Base-by-base conservation (phyloP, 2,797 vertebrate species). In the Carduelis carduelis region DNA sequence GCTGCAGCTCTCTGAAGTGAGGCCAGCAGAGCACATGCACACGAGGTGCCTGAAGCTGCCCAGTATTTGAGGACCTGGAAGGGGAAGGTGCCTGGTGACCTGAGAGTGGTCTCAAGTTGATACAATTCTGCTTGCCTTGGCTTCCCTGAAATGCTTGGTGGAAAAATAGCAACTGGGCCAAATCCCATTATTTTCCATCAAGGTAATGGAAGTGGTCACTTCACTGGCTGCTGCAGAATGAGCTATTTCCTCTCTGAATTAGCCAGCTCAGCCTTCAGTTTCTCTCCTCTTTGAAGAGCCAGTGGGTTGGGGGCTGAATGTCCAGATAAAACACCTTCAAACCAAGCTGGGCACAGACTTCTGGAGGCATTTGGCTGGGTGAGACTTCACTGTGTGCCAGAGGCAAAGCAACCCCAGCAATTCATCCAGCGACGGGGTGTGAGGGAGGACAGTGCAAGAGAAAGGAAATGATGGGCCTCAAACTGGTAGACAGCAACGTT, bases 301-400 rank as follows among this genome's bases (percentile, higher is more conserved):
- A 64, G 34, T 47, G 81, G 44, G 27, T 5, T 39, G 52, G 60
- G 75, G 64, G 60, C 44, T 89, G 72, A 60, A 74, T 71, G 60
- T 93, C 81, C 89, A 80, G 71, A 87, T 80, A 85, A 94, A 95
- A 84, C 56, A 89, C 65, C 77, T 93, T 72, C 74, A 52, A 18
- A 84, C 63, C 50, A 63, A 92, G 35, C 74, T 76, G 77, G 70
- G 59, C 2, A 2, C 84, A 34, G 78, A 63, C 16, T 84, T 84
- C 57, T 88, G 70, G 43, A 68, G 59, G 24, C 4, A 8, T 90
- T 79, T 94, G 87, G 35, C 63, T 3, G 0, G 22, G 35, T 79
- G 53, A 70, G 66, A 52, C 12, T 77, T 70, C 26, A 6, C 2
- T 3, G 9, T 56, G 39, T 70, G 66, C 86, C 52, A 86, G 83